A percentile compares a stretch with the other conserved stretches of the same genome.
Evolutionary conservation across 2,888 invertebrate species (phyloP).

Genomic region (Schizotus pectinicornis): DNA sequence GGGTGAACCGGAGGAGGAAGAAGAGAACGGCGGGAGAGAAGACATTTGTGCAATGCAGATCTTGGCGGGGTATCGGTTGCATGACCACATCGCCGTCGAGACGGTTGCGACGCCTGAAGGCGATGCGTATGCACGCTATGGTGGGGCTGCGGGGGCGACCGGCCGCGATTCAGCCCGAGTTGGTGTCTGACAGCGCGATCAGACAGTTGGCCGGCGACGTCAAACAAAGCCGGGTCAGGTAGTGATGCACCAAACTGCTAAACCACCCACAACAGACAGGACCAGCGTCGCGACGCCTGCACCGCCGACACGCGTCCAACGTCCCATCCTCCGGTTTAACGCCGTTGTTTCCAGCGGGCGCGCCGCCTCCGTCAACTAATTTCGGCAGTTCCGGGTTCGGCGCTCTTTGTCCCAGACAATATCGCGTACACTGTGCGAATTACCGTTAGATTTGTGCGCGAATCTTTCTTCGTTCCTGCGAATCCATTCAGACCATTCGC

Average conservation of each 20-base stretch:
- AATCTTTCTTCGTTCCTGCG: too few relatives aligned
- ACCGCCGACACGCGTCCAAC: constrained; percentile 1
- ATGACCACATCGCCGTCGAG: constrained; percentile 34
- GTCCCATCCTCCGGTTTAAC: not conserved
- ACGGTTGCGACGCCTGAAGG: constrained; percentile 40
- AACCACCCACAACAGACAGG: not conserved
- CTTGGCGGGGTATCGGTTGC: not conserved
- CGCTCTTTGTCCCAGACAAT: constrained; percentile 18
- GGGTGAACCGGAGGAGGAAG: too few relatives aligned
- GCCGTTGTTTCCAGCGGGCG: constrained; percentile 10
- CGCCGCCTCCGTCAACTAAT: not conserved
- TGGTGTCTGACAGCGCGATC: constrained; percentile 55
- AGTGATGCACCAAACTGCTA: constrained; percentile 27
- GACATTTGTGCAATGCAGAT: too few relatives aligned
- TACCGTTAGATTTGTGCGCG: too few relatives aligned
- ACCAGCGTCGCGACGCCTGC: not conserved
- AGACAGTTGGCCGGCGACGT: constrained; percentile 62
- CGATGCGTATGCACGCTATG: constrained; percentile 35
- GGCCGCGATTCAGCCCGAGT: constrained; percentile 42
- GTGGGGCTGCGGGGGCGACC: constrained; percentile 35
- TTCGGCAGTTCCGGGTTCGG: constrained; percentile 31
- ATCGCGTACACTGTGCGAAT: not conserved
- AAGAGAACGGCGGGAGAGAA: too few relatives aligned
- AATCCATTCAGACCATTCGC: too few relatives aligned
- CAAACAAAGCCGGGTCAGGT: constrained; percentile 60